Percentiles rank a stretch among this genome's conserved stretches.
Conservation (phyloP, 2,113 vertebrate genomes). For the Trematocara zebra region DNA sequence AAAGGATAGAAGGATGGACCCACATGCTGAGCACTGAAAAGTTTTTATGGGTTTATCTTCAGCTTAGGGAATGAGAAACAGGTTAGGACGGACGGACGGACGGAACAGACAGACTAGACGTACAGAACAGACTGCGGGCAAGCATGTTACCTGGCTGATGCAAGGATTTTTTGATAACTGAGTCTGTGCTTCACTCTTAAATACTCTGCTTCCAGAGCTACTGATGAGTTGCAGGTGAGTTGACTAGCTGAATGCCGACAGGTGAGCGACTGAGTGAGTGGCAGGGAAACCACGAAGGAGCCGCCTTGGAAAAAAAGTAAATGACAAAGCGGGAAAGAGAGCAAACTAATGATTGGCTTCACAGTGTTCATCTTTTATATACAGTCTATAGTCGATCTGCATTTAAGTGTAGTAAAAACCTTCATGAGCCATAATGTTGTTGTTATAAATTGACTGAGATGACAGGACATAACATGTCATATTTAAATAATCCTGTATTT, state of each 20-base stretch:
- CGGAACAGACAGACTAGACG: not conserved
- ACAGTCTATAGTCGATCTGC: not conserved
- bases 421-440: not conserved
- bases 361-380: not conserved
- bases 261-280: not conserved
- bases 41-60: not conserved
- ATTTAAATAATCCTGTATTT: not conserved
- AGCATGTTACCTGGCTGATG: not conserved
- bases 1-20: not conserved
- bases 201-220: not conserved
- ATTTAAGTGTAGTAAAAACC: not conserved
- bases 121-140: not conserved
- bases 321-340: not conserved
- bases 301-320: not conserved
- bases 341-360: not conserved
- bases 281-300: not conserved
- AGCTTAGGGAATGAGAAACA: not conserved
- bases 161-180: not conserved
- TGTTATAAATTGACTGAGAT: not conserved
- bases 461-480: not conserved
- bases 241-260: not conserved
- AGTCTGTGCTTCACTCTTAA: not conserved
- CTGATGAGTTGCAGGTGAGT: not conserved
- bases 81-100: not conserved
- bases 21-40: not conserved